Evolutionary conservation across 2,113 vertebrate species (phyloP).

Genomic region (Edolisoma coerulescens): DNA sequence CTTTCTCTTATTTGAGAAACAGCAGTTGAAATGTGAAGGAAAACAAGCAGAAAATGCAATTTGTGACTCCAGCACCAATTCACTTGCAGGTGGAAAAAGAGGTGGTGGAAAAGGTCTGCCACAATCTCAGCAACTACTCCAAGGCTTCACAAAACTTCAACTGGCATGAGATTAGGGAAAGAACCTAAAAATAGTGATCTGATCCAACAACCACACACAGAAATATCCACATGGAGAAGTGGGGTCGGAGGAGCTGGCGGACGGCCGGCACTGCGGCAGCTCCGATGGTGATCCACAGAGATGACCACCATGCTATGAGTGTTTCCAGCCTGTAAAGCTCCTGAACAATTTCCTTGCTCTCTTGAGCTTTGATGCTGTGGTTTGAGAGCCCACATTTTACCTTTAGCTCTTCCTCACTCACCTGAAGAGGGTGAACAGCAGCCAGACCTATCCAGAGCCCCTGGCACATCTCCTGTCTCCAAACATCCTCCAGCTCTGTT

Average conservation of each 20-base stretch:
- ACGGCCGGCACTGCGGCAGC: accelerated
- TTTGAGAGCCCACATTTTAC: neutral
- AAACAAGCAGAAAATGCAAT: neutral
- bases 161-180: neutral
- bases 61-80: neutral
- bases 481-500: neutral
- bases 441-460: neutral
- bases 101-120: neutral
- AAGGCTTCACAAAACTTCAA: neutral
- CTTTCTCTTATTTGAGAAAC: neutral
- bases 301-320: accelerated
- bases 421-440: neutral
- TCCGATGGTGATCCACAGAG: neutral
- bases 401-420: neutral
- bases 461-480: neutral
- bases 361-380: neutral
- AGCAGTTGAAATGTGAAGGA: neutral
- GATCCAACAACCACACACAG: neutral
- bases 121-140: too few species aligned
- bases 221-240: neutral
- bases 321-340: neutral
- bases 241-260: neutral
- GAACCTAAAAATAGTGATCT: neutral
- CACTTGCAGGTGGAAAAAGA: neutral
- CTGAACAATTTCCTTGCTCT: neutral